Evolutionary conservation across 1,140 invertebrate genomes (phyloP), one percentile per base, ranked within the genome.

Genomic region (Sinella curviseta): DNA sequence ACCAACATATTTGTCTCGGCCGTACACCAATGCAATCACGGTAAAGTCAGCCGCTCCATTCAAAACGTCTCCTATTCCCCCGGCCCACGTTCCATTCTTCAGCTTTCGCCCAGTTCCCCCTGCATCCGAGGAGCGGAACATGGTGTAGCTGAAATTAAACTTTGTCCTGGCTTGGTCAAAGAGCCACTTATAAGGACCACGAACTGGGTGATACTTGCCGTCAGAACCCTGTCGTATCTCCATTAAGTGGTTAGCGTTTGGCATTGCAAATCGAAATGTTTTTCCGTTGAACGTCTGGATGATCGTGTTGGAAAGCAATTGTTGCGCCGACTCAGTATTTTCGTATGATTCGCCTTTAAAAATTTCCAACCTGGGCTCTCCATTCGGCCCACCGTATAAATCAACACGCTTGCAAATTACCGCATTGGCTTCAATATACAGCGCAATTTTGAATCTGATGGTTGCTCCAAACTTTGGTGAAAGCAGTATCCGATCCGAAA

Each of bases 71-170:
- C 26, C 24, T 8, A 74, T 8, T 36, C 8, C 30, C 12, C 70
- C 70, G 30, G 31, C 26, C 70, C 70, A 74, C 4, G 70, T 74
- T 31, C 70, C 70, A 74, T 74, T 74, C 8, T 74, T 30, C 24
- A 74, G 34, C 4, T 28, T 12, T 31, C 17, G 3, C 3, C 70
- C 70, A 34, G 70, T 74, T 3, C 70, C 30, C 4, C 70, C 70
- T 20, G 12, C 70, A 17, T 4, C 3, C 3, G 34, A 34, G 8
- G 70, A 8, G 16, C 3, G 17, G 34, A 74, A 28, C 30, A 36
- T 36, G 24, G 8, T 74, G 70, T 74, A 74, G 30, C 8, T 31
- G 26, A 74, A 74, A 26, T 74, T 74, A 24, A 74, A 74, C 26
- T 74, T 74, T 14, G 1, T 8, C 8, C 4, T 74, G 70, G 24